Conservation (phyloP, 1,140 invertebrate genomes). For the Coelopa frigida region DNA sequence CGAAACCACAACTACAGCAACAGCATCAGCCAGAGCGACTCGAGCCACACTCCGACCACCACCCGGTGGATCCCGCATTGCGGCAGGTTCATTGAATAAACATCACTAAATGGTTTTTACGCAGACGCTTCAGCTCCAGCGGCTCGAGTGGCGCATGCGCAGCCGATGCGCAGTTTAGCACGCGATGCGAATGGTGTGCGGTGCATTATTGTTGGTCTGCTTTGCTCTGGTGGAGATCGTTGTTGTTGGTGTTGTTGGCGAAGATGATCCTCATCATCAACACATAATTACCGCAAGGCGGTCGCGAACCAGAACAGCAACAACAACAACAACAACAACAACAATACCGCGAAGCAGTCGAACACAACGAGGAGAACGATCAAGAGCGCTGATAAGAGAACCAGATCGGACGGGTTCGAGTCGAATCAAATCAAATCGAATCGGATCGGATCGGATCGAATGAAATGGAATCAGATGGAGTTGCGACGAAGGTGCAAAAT, state of each 20-base stretch:
- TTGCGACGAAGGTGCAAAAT: neutral
- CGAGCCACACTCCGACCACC: neutral
- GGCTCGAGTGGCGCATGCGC: neutral
- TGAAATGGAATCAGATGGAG: neutral
- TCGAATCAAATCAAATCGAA: neutral
- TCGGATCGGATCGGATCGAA: neutral
- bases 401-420: too few relatives aligned
- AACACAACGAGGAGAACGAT: conserved; percentile 6
- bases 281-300: conserved; percentile 8
- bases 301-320: conserved; percentile 2
- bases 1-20: too few relatives aligned
- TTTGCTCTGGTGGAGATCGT: neutral
- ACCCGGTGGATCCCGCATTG: neutral
- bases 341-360: neutral
- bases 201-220: neutral
- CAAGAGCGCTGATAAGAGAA: conserved; percentile 2
- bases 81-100: conserved; percentile 43
- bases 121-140: neutral
- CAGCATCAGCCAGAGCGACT: neutral
- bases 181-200: neutral
- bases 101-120: conserved; percentile 20
- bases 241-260: neutral
- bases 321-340: conserved; percentile 8
- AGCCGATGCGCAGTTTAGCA: conserved; percentile 1
- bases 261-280: conserved; percentile 9